Percentiles rank a stretch among this genome's conserved stretches.
Conservation (phyloP, 2,888 invertebrate species). For the Latrodectus elegans region DNA sequence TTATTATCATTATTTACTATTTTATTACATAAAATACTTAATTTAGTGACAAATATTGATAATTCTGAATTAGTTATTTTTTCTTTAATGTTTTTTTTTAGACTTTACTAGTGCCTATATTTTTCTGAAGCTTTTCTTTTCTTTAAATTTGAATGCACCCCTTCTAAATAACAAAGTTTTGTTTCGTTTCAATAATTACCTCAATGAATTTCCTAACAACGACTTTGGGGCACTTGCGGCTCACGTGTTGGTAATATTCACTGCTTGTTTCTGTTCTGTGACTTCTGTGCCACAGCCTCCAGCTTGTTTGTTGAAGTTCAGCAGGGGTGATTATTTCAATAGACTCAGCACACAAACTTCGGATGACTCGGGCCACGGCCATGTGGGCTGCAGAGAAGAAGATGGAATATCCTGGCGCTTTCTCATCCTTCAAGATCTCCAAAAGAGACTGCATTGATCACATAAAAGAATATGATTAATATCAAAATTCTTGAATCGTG, state of each 20-base stretch:
- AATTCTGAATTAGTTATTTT: no score
- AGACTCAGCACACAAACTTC: background rate
- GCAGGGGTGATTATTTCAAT: background rate
- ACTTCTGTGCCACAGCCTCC: no score
- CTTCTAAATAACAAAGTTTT: no score
- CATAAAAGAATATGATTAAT: background rate
- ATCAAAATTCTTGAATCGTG: background rate
- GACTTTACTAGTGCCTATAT: no score
- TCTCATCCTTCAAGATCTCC: background rate
- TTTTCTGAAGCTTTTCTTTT: no score
- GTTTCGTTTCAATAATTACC: slow-evolving; percentile 4
- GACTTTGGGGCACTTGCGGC: slow-evolving; percentile 13
- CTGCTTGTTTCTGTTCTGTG: no score
- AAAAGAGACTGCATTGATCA: slow-evolving; percentile 3
- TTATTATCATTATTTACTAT: no score
- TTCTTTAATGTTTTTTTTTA: no score
- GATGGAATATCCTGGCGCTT: slow-evolving; percentile 3
- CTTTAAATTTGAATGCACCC: no score
- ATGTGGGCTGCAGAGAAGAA: slow-evolving; percentile 55
- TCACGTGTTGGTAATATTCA: no score
- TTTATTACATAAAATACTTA: no score
- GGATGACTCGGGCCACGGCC: slow-evolving; percentile 38
- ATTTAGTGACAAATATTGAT: no score
- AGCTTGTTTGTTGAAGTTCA: background rate
- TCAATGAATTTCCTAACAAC: slow-evolving; percentile 14